These are phyloP conservation scores for Fukomys damarensis DNA, from an alignment of 2,113 vertebrate species.

Conservation along the genomic window DNA sequence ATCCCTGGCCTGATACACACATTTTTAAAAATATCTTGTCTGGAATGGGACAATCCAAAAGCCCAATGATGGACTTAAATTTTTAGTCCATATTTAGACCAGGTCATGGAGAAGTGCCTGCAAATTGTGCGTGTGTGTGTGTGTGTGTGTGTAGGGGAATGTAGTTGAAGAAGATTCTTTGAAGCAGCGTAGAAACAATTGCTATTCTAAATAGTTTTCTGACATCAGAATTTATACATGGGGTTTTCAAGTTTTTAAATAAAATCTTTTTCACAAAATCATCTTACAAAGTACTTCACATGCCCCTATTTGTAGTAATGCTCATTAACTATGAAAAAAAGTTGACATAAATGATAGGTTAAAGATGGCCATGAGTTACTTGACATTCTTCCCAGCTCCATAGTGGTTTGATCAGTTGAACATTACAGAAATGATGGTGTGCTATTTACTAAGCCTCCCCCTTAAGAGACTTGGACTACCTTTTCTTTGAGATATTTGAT, in stretches of 20 bases:
- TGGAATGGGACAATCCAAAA: background rate
- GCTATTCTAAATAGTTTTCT: conserved; percentile 38
- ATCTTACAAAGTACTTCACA: background rate
- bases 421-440: background rate
- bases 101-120: background rate
- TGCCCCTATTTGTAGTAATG: background rate
- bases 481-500: conserved; percentile 2
- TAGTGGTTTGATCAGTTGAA: background rate
- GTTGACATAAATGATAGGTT: background rate
- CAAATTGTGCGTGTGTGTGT: background rate
- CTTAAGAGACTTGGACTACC: background rate
- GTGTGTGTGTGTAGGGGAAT: background rate
- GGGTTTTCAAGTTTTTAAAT: background rate
- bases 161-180: background rate
- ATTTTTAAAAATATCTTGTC: background rate
- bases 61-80: background rate
- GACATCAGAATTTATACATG: background rate
- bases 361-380: background rate
- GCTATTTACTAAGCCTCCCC: background rate
- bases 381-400: background rate
- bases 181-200: background rate
- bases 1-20: too few relatives aligned
- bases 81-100: background rate
- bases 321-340: background rate
- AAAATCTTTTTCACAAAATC: background rate